Percentiles rank a stretch among this genome's conserved stretches.
Conservation (phyloP, 2,113 vertebrate species). For the Rhegmatorhina hoffmannsi region DNA sequence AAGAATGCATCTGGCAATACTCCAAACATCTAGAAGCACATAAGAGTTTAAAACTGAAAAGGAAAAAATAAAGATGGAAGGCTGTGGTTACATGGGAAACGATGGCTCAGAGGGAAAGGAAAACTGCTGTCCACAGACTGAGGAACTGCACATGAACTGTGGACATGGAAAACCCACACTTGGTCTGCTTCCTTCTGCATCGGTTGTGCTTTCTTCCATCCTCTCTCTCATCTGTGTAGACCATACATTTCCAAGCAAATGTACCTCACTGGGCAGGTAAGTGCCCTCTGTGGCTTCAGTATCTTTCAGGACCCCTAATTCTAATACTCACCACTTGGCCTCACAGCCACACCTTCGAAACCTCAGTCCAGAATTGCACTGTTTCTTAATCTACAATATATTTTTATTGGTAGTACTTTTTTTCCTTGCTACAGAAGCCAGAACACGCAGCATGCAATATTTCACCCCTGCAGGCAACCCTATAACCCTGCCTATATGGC, state of each 20-base stretch:
- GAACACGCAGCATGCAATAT: background rate
- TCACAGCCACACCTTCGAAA: background rate
- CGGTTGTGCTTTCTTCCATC: background rate
- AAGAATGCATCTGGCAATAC: background rate
- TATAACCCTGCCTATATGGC: background rate
- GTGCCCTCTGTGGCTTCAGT: background rate
- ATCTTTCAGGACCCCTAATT: background rate
- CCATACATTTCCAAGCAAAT: background rate
- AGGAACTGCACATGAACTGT: background rate
- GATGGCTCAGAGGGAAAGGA: background rate
- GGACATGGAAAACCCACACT: background rate
- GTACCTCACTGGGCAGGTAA: fast-evolving
- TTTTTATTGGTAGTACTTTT: too few relatives aligned
- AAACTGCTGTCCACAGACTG: background rate
- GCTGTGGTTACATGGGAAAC: fast-evolving
- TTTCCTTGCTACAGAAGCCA: background rate
- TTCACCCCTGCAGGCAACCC: background rate
- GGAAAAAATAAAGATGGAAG: background rate
- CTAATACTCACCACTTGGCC: background rate
- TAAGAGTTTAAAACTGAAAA: background rate
- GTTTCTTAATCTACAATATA: background rate
- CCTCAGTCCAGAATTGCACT: background rate
- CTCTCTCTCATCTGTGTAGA: background rate
- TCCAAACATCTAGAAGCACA: background rate
- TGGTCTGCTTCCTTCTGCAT: background rate